Percentiles rank a stretch among this genome's conserved stretches.
Conservation (phyloP, 2,797 vertebrate genomes). For the Petrocephalus sullivani region DNA sequence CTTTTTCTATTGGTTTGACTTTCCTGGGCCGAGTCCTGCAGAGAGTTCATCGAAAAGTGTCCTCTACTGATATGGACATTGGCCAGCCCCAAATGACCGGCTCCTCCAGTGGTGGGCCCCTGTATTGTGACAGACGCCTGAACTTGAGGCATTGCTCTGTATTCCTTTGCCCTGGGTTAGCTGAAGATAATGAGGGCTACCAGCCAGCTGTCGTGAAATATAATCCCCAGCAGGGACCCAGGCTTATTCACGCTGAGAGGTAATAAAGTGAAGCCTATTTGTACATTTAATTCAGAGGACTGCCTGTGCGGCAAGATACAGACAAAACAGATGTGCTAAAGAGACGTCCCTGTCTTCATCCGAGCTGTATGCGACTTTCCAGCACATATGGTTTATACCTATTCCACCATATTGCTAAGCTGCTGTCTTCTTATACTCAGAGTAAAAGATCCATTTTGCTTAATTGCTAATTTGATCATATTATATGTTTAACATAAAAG, state of each 20-base stretch:
- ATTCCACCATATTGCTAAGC: background rate
- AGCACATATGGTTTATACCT: background rate
- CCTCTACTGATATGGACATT: background rate
- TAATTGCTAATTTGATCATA: background rate
- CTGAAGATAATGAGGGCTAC: background rate
- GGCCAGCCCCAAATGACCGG: background rate
- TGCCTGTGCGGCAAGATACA: background rate
- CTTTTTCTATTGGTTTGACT: background rate
- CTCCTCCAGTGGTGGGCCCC: background rate
- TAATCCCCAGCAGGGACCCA: background rate
- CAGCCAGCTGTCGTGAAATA: constrained; percentile 17
- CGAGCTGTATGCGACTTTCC: background rate
- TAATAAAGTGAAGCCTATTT: background rate
- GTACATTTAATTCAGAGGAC: background rate
- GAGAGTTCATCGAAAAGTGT: background rate
- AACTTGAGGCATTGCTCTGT: background rate
- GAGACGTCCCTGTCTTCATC: background rate
- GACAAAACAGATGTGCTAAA: background rate
- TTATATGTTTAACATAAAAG: background rate
- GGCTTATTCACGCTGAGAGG: background rate
- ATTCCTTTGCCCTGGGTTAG: background rate
- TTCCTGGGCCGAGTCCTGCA: background rate
- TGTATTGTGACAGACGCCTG: background rate
- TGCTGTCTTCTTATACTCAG: background rate
- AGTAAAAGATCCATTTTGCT: background rate